These are phyloP conservation scores for Pseudochaenichthys georgianus DNA, from an alignment of 2,797 vertebrate species.

Conservation along the genomic window DNA sequence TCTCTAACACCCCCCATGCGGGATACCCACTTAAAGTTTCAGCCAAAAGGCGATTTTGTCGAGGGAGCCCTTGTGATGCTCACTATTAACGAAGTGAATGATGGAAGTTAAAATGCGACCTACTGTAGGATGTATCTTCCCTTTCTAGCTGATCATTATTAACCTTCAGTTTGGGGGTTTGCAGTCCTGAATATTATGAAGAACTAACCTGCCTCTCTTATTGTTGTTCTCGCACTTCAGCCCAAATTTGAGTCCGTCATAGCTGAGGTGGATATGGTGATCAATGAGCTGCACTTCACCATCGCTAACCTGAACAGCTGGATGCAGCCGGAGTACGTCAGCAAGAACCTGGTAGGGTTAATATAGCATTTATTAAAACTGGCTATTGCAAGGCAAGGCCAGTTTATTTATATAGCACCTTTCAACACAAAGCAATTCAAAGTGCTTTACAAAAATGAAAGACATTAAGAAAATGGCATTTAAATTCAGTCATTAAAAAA, in stretches of 20 bases:
- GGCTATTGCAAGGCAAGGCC: too few relatives aligned
- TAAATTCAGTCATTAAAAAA: too few relatives aligned
- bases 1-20: too few relatives aligned
- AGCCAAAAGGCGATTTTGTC: too few relatives aligned
- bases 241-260: conserved; percentile 84
- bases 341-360: conserved; percentile 78
- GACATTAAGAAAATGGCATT: too few relatives aligned
- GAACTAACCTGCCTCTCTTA: background rate
- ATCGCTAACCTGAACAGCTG: conserved; percentile 77
- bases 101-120: background rate
- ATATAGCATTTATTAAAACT: too few relatives aligned
- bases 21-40: too few relatives aligned
- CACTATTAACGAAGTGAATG: too few relatives aligned
- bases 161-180: background rate
- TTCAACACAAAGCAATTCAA: too few relatives aligned
- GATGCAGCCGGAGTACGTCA: conserved; percentile 80
- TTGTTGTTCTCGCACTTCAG: conserved; percentile 46
- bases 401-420: too few relatives aligned
- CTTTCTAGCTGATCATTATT: background rate
- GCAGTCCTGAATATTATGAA: background rate
- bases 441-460: too few relatives aligned
- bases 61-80: too few relatives aligned
- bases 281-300: conserved; percentile 76
- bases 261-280: conserved; percentile 79
- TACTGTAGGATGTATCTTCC: background rate